These are phyloP conservation scores for Brachionus rubens DNA, from an alignment of 1,140 invertebrate species.

Conservation along the genomic window DNA sequence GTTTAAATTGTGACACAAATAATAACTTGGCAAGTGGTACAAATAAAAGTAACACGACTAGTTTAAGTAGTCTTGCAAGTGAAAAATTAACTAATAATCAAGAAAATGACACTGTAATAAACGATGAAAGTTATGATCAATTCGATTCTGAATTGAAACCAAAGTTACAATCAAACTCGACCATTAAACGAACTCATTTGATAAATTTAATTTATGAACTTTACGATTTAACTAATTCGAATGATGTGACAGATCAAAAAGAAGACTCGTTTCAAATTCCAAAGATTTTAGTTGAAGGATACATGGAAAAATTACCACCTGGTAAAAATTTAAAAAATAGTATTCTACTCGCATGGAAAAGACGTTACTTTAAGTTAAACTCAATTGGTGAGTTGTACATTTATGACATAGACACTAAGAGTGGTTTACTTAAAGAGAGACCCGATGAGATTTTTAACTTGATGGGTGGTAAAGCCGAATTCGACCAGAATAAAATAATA, in stretches of 20 bases:
- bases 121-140: slow-evolving; percentile 22
- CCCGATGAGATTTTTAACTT: slow-evolving; percentile 36
- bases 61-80: slow-evolving; percentile 4
- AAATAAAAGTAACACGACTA: slow-evolving; percentile 14
- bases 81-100: slow-evolving; percentile 22
- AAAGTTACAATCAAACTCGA: not conserved
- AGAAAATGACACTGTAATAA: slow-evolving; percentile 10
- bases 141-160: not conserved
- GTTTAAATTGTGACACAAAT: slow-evolving; percentile 2
- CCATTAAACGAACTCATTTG: slow-evolving; percentile 17
- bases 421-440: not conserved
- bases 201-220: slow-evolving; percentile 34
- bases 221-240: not conserved
- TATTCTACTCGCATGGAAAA: slow-evolving; percentile 12
- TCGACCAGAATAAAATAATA: slow-evolving; percentile 21
- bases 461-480: slow-evolving; percentile 27
- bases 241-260: not conserved
- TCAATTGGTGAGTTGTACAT: slow-evolving; percentile 33
- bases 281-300: not conserved
- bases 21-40: not conserved
- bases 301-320: slow-evolving; percentile 26
- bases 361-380: not conserved
- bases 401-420: slow-evolving; percentile 7
- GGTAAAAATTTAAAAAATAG: slow-evolving; percentile 37
- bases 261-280: not conserved